phyloP scores from a whole-genome alignment of 1,140 invertebrate genomes.

The Drosophila ohnishii region DNA sequence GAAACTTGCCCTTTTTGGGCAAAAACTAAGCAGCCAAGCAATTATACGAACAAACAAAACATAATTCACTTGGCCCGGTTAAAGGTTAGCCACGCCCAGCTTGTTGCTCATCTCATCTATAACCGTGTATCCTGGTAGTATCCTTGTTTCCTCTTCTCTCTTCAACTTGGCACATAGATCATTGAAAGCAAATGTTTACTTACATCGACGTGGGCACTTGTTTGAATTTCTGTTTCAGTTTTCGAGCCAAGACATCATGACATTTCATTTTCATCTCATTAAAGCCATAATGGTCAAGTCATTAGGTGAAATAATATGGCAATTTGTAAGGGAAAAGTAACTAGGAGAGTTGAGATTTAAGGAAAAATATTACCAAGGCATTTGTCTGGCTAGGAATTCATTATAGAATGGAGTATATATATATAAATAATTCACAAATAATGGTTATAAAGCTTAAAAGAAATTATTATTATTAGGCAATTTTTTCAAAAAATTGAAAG shows the following conservation, averaged over 20 bases:
- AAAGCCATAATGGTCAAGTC: slow-evolving; percentile 21
- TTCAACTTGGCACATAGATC: slow-evolving; percentile 56
- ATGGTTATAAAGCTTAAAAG: not conserved
- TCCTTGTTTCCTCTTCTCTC: slow-evolving; percentile 4
- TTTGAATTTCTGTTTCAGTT: slow-evolving; percentile 33
- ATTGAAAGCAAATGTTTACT: slow-evolving; percentile 68
- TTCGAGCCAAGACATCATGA: slow-evolving; percentile 8
- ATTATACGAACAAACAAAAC: slow-evolving; percentile 57
- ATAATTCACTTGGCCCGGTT: slow-evolving; percentile 60
- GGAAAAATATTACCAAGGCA: not conserved
- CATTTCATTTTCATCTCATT: slow-evolving; percentile 34
- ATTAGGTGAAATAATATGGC: slow-evolving; percentile 1
- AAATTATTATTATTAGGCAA: no score
- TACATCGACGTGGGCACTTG: slow-evolving; percentile 10
- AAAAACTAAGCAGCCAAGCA: slow-evolving; percentile 56
- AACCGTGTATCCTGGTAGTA: not conserved
- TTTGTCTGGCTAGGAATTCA: not conserved
- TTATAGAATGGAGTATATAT: not conserved
- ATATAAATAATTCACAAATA: no score
- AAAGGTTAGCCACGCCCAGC: slow-evolving; percentile 22
- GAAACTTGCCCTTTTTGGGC: slow-evolving; percentile 31
- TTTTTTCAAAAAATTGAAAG: no score
- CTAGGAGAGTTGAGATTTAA: not conserved
- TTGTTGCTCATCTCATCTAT: slow-evolving; percentile 6
- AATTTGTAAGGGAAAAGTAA: not conserved